phyloP scores from a whole-genome alignment of 1,140 invertebrate species.

The Zaprionus ghesquierei region DNA sequence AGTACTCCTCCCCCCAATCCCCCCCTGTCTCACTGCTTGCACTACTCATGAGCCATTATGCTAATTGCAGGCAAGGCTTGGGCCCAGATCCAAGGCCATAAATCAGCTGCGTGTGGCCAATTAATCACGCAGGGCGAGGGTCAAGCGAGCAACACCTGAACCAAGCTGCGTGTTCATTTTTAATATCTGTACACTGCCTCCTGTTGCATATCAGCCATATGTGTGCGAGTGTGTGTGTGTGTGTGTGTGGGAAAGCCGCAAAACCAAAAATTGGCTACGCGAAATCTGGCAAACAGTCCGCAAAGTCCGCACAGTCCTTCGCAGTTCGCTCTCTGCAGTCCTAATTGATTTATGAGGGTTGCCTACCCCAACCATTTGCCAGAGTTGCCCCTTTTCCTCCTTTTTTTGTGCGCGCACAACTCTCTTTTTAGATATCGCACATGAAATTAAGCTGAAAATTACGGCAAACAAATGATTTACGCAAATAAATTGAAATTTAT shows the following conservation, averaged over 20 bases:
- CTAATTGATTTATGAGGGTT: conserved; percentile 80
- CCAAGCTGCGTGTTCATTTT: not conserved
- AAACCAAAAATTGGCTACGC: conserved; percentile 79
- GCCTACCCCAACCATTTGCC: conserved; percentile 15
- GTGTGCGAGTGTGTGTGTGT: conserved; percentile 9
- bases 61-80: conserved; percentile 51
- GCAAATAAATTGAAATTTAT: conserved; percentile 81
- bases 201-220: conserved; percentile 28
- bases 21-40: not conserved
- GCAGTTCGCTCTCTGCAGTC: conserved; percentile 15
- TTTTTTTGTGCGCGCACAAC: conserved; percentile 2
- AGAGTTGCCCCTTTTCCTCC: conserved; percentile 4
- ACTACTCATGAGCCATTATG: conserved; percentile 50
- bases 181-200: conserved; percentile 28
- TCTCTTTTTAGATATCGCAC: conserved; percentile 40
- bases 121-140: conserved; percentile 59
- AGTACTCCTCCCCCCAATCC: too few species aligned
- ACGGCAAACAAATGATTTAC: conserved; percentile 80
- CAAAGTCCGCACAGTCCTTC: not conserved
- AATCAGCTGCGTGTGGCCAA: conserved; percentile 60
- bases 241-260: conserved; percentile 59
- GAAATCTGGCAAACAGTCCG: conserved; percentile 59
- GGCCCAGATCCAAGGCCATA: conserved; percentile 51
- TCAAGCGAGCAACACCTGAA: conserved; percentile 55
- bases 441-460: conserved; percentile 80